Percentiles rank a stretch among this genome's conserved stretches.
These are phyloP conservation scores for Eulimnadia texana DNA, from an alignment of 1,140 invertebrate genomes.

Conservation along the genomic window DNA sequence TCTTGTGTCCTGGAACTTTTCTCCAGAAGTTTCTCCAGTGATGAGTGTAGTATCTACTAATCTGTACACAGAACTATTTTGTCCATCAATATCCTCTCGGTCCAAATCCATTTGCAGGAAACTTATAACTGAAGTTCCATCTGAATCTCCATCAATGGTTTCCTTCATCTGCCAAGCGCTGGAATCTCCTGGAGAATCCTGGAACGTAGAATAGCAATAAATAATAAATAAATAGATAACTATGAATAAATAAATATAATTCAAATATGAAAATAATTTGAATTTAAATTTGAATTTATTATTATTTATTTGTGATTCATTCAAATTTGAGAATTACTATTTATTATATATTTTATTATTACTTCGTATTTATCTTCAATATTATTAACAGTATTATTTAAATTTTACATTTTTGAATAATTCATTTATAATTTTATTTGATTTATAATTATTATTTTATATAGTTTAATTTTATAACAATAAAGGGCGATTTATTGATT, in stretches of 20 bases:
- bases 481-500: background rate
- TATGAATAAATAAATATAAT: too few relatives aligned
- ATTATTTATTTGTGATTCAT: too few relatives aligned
- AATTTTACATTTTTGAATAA: background rate
- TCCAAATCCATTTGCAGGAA: background rate
- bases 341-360: slow-evolving; percentile 5
- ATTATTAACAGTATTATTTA: background rate
- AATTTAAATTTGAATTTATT: too few relatives aligned
- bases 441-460: background rate
- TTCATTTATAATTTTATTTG: background rate
- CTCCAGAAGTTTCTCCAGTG: background rate
- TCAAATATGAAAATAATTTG: too few relatives aligned
- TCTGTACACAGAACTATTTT: background rate
- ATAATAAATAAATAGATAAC: too few relatives aligned
- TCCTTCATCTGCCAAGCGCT: too few relatives aligned
- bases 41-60: background rate
- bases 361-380: background rate
- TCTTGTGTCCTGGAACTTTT: background rate
- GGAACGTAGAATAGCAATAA: too few relatives aligned
- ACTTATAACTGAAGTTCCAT: background rate
- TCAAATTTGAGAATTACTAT: too few relatives aligned
- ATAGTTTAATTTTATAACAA: background rate
- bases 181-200: too few relatives aligned
- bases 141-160: background rate
- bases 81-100: background rate